Conservation (phyloP, 1,140 invertebrate genomes). For the Drosophila athabasca region DNA sequence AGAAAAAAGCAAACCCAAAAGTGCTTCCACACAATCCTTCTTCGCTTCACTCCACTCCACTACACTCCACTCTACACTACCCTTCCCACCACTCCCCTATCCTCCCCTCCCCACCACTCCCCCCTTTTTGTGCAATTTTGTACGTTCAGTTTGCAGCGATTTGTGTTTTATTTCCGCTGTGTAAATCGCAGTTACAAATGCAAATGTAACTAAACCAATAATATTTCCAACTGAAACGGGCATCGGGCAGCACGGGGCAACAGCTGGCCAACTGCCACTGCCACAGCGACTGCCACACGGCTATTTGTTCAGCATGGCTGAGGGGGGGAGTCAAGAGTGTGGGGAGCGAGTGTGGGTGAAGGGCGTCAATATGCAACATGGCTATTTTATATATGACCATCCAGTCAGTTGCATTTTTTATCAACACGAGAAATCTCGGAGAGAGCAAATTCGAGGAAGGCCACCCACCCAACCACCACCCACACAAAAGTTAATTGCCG, state of each 20-base stretch:
- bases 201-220: conserved; percentile 81
- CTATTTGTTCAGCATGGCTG: conserved; percentile 62
- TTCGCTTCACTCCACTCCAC: background rate
- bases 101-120: conserved; percentile 1
- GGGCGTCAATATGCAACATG: conserved; percentile 63
- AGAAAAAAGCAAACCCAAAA: conserved; percentile 19
- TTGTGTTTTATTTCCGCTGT: conserved; percentile 72
- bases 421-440: conserved; percentile 18
- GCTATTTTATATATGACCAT: conserved; percentile 35
- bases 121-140: conserved; percentile 23
- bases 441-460: conserved; percentile 1
- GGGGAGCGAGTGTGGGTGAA: background rate
- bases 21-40: background rate
- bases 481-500: conserved; percentile 76
- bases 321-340: background rate
- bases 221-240: conserved; percentile 52
- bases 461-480: conserved; percentile 18
- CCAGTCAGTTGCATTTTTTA: conserved; percentile 44
- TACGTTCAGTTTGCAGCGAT: conserved; percentile 37
- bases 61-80: no score
- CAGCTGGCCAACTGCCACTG: conserved; percentile 4
- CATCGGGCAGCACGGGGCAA: background rate
- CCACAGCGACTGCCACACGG: conserved; percentile 25
- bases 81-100: conserved; percentile 2
- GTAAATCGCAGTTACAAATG: conserved; percentile 79